phyloP scores from a whole-genome alignment of 2,888 invertebrate species.

The Apotomis capreana region DNA sequence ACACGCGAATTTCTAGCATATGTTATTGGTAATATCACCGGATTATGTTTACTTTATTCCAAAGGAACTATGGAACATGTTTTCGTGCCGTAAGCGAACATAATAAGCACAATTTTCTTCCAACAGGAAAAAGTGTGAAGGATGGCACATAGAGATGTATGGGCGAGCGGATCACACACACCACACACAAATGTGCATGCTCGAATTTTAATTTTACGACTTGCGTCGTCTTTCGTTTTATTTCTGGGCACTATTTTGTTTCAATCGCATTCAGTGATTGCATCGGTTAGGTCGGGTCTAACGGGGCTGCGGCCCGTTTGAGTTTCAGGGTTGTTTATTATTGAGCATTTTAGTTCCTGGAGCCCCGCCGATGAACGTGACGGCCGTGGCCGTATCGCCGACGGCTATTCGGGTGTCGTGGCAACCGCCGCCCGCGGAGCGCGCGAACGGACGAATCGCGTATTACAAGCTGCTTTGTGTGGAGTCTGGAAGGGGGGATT shows the following conservation, averaged over 20 bases:
- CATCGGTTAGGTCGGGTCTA: slow-evolving; percentile 68
- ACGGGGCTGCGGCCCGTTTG: slow-evolving; percentile 58
- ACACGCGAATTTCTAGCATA: slow-evolving; percentile 44
- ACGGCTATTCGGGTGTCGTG: slow-evolving; percentile 95
- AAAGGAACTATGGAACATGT: slow-evolving; percentile 45
- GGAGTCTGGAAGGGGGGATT: slow-evolving; percentile 92
- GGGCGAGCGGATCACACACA: slow-evolving; percentile 79
- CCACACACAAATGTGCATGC: slow-evolving; percentile 70
- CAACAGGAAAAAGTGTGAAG: slow-evolving; percentile 73
- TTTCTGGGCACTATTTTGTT: slow-evolving; percentile 75
- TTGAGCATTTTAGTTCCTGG: slow-evolving; percentile 92
- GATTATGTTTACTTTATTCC: neutral
- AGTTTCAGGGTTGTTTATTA: slow-evolving; percentile 66
- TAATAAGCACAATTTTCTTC: slow-evolving; percentile 67
- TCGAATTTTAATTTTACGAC: slow-evolving; percentile 58
- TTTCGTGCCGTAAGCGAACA: slow-evolving; percentile 64
- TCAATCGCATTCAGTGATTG: slow-evolving; percentile 83
- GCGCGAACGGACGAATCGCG: slow-evolving; percentile 95
- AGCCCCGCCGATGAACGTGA: slow-evolving; percentile 97
- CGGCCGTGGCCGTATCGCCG: slow-evolving; percentile 93
- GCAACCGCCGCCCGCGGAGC: slow-evolving; percentile 95
- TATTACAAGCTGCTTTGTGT: slow-evolving; percentile 97
- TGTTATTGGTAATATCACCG: neutral
- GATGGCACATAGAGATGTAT: slow-evolving; percentile 73
- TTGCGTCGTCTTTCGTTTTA: slow-evolving; percentile 58